Base-by-base conservation (phyloP, 2,888 invertebrate genomes). In the Thymelicus sylvestris region DNA sequence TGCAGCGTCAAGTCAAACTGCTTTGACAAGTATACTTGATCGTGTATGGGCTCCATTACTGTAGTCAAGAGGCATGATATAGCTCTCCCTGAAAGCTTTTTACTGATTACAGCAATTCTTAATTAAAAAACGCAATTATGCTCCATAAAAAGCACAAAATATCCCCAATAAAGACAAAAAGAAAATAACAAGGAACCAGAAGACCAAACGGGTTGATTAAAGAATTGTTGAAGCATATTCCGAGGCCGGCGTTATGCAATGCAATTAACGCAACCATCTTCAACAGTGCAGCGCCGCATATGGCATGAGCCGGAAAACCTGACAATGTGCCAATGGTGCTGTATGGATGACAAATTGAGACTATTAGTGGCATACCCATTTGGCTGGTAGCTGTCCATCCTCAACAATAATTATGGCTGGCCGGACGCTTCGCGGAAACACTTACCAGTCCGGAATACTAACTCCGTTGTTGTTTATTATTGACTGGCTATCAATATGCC, bases 291-390 rank as follows among this genome's bases (percentile, higher is more conserved):
- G 5, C 15, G 24, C 66, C 57, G 15, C 66, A 57, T 66, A 57
- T 44, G 66, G 66, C 55, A 44, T 44, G 57, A 44, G 44, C 66
- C 66, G 66, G 66, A 66, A 55, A 65, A 44, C 44, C 57, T 66
- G 39, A 57, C 66, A 64, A 50, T 57, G 13, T 57, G 50, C 38
- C 38, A 44, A 41, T n/a, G n/a, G 50, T 38, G 39, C 19, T 57
- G 50, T 39, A 64, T 44, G 55, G 19, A 31, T 66, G 66, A 65
- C 65, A 65, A 65, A 65, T 65, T 65, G 55, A 52, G 15, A 64
- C 50, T 64, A 64, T 64, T 64, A 64, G 62, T 47, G 15, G 15
- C 64, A 62, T 19, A 39, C 64, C 24, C 50, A 63, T 48, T 63
- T 64, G 50, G 38, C 13, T 64, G 64, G 38, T 63, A 39, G 50